Evolutionary conservation across 2,113 vertebrate genomes (phyloP).

Genomic region (Bucco capensis): DNA sequence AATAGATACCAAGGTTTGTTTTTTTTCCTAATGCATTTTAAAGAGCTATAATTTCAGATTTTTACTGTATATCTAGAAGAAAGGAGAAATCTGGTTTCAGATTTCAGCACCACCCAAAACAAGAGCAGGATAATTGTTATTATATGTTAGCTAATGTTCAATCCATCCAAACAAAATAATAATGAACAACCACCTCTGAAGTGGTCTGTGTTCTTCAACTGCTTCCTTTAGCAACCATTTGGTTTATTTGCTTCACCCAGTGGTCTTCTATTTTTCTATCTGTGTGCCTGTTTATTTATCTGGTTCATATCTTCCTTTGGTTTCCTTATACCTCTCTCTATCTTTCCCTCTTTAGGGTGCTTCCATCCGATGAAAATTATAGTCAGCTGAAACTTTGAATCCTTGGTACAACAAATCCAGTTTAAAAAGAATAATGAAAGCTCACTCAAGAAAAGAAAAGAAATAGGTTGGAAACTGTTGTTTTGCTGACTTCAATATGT

Average conservation of each 20-base stretch:
- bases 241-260: not conserved
- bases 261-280: not conserved
- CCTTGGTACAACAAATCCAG: not conserved
- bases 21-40: not conserved
- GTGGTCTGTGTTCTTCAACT: not conserved
- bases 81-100: not conserved
- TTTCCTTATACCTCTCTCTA: not conserved
- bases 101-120: not conserved
- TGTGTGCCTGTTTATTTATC: not conserved
- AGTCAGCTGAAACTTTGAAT: not conserved
- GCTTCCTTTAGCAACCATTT: not conserved
- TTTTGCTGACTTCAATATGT: not conserved
- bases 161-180: not conserved
- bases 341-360: not conserved
- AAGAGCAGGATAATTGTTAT: not conserved
- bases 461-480: not conserved
- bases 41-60: not conserved
- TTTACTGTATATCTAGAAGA: not conserved
- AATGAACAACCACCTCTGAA: not conserved
- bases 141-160: not conserved
- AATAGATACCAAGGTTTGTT: not conserved
- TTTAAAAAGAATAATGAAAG: not conserved
- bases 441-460: not conserved
- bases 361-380: not conserved
- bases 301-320: not conserved